Evolutionary conservation across 2,888 invertebrate genomes (phyloP).

Genomic region (Aplocera efformata): DNA sequence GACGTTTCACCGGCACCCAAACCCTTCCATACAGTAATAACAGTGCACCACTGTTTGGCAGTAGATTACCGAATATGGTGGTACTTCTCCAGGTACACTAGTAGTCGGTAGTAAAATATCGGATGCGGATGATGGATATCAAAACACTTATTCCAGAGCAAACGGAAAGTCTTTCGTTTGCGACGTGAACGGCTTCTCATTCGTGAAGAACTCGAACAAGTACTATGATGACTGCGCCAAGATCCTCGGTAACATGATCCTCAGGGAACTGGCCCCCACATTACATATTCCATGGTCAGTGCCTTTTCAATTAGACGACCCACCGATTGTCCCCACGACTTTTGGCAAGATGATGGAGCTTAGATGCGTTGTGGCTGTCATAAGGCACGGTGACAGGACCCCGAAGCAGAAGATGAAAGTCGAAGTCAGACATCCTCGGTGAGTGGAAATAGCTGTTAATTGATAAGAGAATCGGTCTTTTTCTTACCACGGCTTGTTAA

Average conservation of each 20-base stretch:
- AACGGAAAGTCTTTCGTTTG: constrained; percentile 99
- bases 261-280: constrained; percentile 96
- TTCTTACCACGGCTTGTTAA: too few species aligned
- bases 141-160: constrained; percentile 82
- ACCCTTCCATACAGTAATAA: too few species aligned
- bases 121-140: too few species aligned
- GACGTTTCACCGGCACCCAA: too few species aligned
- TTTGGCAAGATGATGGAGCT: constrained; percentile 97
- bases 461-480: too few species aligned
- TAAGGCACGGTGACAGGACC: constrained; percentile 98
- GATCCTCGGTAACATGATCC: constrained; percentile 98
- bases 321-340: constrained; percentile 99
- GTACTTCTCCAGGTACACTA: too few species aligned
- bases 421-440: constrained; percentile 97
- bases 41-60: too few species aligned
- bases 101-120: too few species aligned
- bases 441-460: too few species aligned
- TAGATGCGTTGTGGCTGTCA: constrained; percentile 97
- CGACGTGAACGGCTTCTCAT: constrained; percentile 99
- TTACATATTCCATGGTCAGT: constrained; percentile 98
- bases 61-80: too few species aligned
- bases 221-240: constrained; percentile 99
- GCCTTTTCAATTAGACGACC: constrained; percentile 98
- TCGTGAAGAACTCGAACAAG: constrained; percentile 99
- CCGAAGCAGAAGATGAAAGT: constrained; percentile 99